These are phyloP conservation scores for Sclerurus mexicanus DNA, from an alignment of 2,113 vertebrate genomes.

Conservation along the genomic window DNA sequence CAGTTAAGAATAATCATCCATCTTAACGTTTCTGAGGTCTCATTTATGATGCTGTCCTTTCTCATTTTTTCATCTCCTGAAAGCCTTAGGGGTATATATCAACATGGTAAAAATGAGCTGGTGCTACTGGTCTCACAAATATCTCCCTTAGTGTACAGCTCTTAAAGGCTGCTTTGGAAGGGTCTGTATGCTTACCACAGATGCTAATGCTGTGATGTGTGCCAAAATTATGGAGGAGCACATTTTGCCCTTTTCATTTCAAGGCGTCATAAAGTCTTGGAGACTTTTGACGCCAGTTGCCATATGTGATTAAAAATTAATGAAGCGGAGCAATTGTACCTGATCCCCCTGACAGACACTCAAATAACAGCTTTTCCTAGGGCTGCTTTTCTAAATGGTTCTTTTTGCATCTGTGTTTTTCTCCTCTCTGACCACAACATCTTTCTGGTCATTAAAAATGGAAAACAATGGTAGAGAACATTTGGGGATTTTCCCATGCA, in stretches of 20 bases:
- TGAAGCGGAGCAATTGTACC: background rate
- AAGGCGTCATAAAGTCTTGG: background rate
- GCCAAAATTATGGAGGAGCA: background rate
- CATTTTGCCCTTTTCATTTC: background rate
- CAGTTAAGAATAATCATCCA: background rate
- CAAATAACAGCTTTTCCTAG: background rate
- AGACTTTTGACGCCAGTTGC: background rate
- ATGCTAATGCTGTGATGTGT: background rate
- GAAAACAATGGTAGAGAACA: background rate
- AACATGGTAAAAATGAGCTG: background rate
- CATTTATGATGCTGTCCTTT: background rate
- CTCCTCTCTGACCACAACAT: background rate
- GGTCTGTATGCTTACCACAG: background rate
- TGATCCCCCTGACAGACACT: background rate
- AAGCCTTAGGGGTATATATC: background rate
- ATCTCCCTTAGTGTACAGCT: background rate
- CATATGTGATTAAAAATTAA: slow-evolving; percentile 12
- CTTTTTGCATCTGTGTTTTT: background rate
- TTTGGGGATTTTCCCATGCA: background rate
- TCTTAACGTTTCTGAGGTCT: background rate
- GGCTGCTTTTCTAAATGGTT: background rate
- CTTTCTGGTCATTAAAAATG: background rate
- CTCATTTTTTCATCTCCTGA: background rate
- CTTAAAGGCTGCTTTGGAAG: background rate
- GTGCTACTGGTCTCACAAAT: background rate